Evolutionary conservation across 2,797 vertebrate genomes (phyloP), one percentile per base, ranked within the genome.

Genomic region (Poeciliopsis presidionis): DNA sequence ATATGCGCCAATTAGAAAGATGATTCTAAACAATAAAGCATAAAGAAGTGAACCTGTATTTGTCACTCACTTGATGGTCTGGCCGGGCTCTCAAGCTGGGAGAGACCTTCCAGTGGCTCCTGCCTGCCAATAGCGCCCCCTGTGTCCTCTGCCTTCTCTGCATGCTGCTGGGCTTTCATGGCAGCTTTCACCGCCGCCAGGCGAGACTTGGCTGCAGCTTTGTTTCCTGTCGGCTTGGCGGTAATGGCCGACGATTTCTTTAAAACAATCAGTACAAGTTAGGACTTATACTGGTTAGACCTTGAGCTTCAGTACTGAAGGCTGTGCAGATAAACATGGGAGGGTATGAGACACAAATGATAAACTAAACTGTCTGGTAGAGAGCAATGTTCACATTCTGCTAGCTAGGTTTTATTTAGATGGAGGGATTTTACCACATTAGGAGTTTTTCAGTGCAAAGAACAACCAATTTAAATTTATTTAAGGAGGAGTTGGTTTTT

Each of bases 111-210:
- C 63, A 90, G 93, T 2, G 76, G 73, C 9, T 76, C 85, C 45
- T 82, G 59, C 30, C 82, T 36, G 75, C 4, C 7, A 41, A 4
- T 11, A 14, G 75, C 0, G 36, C 78, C 7, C 2, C 73, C 2
- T 36, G 0, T 9, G 18, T 59, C 71, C 6, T 39, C 77, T 0
- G 45, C 59, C 3, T 87, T 93, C 55, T 85, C 89, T 0, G 75
- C 94, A 41, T 81, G 91, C 76, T 96, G 95, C 80, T 79, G 95
- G n/a, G 96, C 93, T 90, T 94, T 97, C 96, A 99, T 94, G 7
- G 96, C 96, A 0, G 96, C 97, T 93, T 98, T 99, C 1, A 97
- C 88, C 0, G 96, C 95, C 7, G 97, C 97, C 1, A 99, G 95
- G 0, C 96, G 95, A 86, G 87, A 96, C 83, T 90, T 96, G 57